Evolutionary conservation across 2,888 invertebrate genomes (phyloP).

Genomic region (Xanthia icteritia): DNA sequence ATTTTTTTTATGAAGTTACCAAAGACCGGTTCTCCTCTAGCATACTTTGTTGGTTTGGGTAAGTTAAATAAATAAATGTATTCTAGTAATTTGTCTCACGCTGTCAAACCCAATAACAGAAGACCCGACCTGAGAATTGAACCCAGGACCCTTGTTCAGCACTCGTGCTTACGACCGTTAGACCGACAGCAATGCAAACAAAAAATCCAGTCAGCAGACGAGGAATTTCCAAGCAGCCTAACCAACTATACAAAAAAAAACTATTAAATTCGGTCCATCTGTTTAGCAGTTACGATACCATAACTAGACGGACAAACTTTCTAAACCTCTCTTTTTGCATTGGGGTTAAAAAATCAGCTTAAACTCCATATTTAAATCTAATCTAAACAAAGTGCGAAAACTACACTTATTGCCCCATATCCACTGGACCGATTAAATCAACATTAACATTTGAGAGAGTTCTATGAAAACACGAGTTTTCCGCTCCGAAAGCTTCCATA

Average conservation of each 20-base stretch:
- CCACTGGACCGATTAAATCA: conserved; percentile 4
- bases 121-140: not conserved
- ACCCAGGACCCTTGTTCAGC: not conserved
- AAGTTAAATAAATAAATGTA: not conserved
- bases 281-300: not conserved
- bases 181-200: not conserved
- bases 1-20: conserved; percentile 10
- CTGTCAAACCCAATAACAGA: not conserved
- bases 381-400: conserved; percentile 1
- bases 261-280: not conserved
- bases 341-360: not conserved
- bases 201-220: not conserved
- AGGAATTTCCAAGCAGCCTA: not conserved
- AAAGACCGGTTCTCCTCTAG: no score
- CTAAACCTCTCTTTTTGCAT: not conserved
- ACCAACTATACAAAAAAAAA: not conserved
- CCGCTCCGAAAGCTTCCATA: conserved; percentile 29
- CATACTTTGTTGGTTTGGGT: not conserved
- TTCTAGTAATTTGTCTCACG: not conserved
- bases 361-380: not conserved
- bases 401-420: not conserved
- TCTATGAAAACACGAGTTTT: conserved; percentile 33
- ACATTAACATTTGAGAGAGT: conserved; percentile 37
- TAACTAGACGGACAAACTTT: not conserved
- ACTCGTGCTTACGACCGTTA: not conserved